Base-by-base conservation (phyloP, 2,888 invertebrate species). In the Sminthurinus aureus region DNA sequence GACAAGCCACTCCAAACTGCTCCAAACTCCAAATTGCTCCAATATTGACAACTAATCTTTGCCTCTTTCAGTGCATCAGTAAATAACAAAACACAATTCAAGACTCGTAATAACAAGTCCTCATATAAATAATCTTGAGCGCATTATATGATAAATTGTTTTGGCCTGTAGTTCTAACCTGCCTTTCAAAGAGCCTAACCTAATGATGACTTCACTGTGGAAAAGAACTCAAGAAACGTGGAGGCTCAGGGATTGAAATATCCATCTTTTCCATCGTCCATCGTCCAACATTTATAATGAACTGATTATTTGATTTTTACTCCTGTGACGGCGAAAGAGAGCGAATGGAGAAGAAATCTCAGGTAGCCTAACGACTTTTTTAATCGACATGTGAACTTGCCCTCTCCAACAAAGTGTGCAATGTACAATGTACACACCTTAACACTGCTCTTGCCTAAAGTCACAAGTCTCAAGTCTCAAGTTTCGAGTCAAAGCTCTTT, bases 321-420 rank as follows among this genome's bases (percentile, higher is more conserved):
- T n/a, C 0, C n/a, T 20, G 22, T 20, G 22, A 67, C 20, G n/a
- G 64, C 13, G 64, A n/a, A 67, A 67, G 22, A 67, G 22, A n/a
- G 67, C 71, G 4, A 71, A 11, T 71, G 26, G 22, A 71, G 71
- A n/a, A n/a, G 66, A 67, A 67, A 15, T 22, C 24, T 71, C 22
- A 24, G 67, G 76, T 76, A 76, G 76, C 76, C 76, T 76, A 76
- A 76, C 76, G n/a, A 58, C 76, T 76, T 76, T 76, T 76, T 15
- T 76, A 76, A 76, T 76, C 20, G 76, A 51, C 20, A 50, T 3
- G 6, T 22, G 20, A 50, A 51, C 76, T 71, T 15, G 71, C 71
- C 71, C 71, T 24, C 15, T 71, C 26, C 71, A 71, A 71, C 24
- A 58, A 6, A n/a, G 66, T 15, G 20, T 20, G 20, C n/a, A n/a